Evolutionary conservation across 2,888 invertebrate genomes (phyloP), one percentile per base, ranked within the genome.

Genomic region (Thymelicus acteon): DNA sequence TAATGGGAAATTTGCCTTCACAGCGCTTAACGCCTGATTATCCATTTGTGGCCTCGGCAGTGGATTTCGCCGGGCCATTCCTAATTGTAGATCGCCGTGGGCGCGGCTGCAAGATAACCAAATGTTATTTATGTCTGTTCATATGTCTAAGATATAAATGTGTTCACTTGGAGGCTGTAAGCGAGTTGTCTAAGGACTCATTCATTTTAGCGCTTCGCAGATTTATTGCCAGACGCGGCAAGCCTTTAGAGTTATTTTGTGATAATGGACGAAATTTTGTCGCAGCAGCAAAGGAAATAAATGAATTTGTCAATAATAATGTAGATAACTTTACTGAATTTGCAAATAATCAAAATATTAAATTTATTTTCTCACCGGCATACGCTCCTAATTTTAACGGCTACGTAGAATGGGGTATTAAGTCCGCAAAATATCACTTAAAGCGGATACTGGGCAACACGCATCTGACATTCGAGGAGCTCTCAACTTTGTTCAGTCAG

Each of bases 341-440:
- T 76, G 76, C 76, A 60, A 57, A 64, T 61, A 61, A 75, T n/a
- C 72, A 80, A 72, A 72, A 73, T 7, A 76, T 80, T 0, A 74
- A 77, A 60, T 79, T 81, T 67, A 49, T 24, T 6, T 81, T 80
- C 77, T 57, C 63, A 19, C 73, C 69, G 2, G 60, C 74, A 19
- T 73, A 73, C 65, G 71, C 74, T 73, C 75, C 74, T 70, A 72
- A 73, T 44, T 76, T 75, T 61, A 67, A 70, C 10, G 76, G 74
- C 1, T 40, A 69, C 3, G 70, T 69, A 70, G 73, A 76, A 39
- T 72, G 73, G 10, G 72, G 73, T 39, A 57, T 73, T 6, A 74
- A 72, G 44, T 75, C 75, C 5, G 71, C 74, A 4, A 75, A 76
- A 60, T 60, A 57, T 48, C 69, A 72, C 8, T 13, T 74, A 37